phyloP scores from a whole-genome alignment of 2,888 invertebrate species.

The Ornithoptera alexandrae region DNA sequence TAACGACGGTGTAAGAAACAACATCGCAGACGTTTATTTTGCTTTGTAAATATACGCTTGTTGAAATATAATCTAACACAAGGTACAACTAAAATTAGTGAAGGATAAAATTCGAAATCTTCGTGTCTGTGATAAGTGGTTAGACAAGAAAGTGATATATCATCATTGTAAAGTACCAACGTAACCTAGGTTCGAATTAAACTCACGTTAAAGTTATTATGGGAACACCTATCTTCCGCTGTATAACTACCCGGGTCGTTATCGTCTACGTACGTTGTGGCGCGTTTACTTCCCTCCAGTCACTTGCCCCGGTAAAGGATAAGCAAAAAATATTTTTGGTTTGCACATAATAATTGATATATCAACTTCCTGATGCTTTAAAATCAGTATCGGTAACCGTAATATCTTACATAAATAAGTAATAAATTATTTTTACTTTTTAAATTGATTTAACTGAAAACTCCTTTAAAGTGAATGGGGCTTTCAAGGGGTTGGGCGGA shows the following conservation, averaged over 20 bases:
- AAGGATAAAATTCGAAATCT: neutral
- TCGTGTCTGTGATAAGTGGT: conserved; percentile 14
- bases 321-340: neutral
- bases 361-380: too few relatives aligned
- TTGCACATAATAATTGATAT: neutral
- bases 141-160: conserved; percentile 42
- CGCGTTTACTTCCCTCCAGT: conserved; percentile 33
- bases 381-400: neutral
- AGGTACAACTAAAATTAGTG: too few relatives aligned
- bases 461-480: conserved; percentile 35
- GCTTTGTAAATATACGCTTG: conserved; percentile 23
- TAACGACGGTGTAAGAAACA: conserved; percentile 47
- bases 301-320: conserved; percentile 14
- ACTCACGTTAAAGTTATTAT: conserved; percentile 59
- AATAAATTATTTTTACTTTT: neutral
- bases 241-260: conserved; percentile 55
- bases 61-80: neutral
- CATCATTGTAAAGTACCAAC: conserved; percentile 43
- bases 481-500: conserved; percentile 54
- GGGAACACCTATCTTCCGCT: conserved; percentile 53
- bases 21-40: conserved; percentile 40
- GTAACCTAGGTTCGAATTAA: conserved; percentile 55
- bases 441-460: conserved; percentile 14
- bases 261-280: conserved; percentile 44
- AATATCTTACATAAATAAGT: neutral